Evolutionary conservation across 2,113 vertebrate species (phyloP), one percentile per base, ranked within the genome.

Genomic region (Bombycilla garrulus): DNA sequence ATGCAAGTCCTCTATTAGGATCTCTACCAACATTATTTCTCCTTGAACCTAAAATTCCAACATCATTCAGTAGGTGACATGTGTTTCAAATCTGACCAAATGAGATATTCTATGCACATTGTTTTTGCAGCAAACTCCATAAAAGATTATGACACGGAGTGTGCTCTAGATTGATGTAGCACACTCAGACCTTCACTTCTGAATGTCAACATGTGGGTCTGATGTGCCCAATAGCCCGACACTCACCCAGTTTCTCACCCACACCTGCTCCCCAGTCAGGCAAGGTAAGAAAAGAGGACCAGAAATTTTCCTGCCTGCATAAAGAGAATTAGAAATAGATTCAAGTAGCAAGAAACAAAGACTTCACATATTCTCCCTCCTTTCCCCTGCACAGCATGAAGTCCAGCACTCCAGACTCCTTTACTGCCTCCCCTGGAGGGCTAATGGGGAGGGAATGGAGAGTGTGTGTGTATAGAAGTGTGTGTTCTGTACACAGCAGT

Each of bases 341-440:
- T 78, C 50, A 73, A 6, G 15, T 17, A 28, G n/a, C 11, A 21
- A 76, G 47, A 87, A 93, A 47, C 3, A 33, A 86, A 60, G 15
- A 51, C 56, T 70, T 44, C 9, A 25, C 2, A 14, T 16, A 26
- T 77, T 12, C 29, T 78, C 3, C 7, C 7, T 3, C 1, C 26
- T 57, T 47, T 77, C 31, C 21, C 15, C 45, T 21, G 20, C 24
- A 40, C 17, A 18, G 16, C 20, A 38, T 21, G 20, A 77, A 54
- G 23, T 31, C 26, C 2, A 3, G 20, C 31, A 9, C 19, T 65
- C 10, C 47, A 71, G 40, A 35, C 11, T 26, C 20, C 11, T n/a
- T 40, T 31, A 35, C 15, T 2, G 2, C 16, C 5, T 28, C n/a
- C 18, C 12, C 7, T 20, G 14, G 21, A 29, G 19, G 0, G 33